Evolutionary conservation across 2,888 invertebrate species (phyloP).

Genomic region (Epirrhoe tristata): DNA sequence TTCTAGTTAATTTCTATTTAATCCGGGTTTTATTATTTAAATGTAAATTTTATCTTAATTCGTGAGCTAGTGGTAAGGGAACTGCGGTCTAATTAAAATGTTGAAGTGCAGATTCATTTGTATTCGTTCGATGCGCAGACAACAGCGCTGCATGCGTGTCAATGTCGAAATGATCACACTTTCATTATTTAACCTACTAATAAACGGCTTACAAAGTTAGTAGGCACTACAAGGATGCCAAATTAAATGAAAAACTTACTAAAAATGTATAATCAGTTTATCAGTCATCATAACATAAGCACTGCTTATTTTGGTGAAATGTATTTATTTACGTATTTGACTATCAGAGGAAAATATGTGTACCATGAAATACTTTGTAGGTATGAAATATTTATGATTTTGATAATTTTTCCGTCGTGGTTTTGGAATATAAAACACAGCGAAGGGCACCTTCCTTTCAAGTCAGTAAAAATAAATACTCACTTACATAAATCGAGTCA

Average conservation of each 20-base stretch:
- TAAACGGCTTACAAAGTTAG: not conserved
- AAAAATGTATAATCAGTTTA: too few species aligned
- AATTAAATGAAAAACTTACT: too few species aligned
- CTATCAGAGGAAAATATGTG: too few species aligned
- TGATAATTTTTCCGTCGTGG: too few species aligned
- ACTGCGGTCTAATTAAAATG: constrained; percentile 37
- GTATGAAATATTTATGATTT: too few species aligned
- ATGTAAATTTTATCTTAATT: too few species aligned
- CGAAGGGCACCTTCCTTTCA: not conserved
- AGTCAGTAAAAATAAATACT: not conserved
- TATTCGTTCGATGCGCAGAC: constrained; percentile 42
- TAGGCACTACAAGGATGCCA: not conserved
- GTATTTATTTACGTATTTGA: too few species aligned
- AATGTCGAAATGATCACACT: constrained; percentile 46
- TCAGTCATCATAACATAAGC: too few species aligned
- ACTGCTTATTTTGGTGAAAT: too few species aligned
- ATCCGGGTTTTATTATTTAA: too few species aligned
- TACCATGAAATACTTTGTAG: too few species aligned
- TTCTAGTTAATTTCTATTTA: too few species aligned
- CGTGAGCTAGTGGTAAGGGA: constrained; percentile 17
- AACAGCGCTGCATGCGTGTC: constrained; percentile 41
- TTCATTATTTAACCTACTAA: constrained; percentile 19
- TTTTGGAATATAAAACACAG: not conserved
- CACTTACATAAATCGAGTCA: constrained; percentile 18
- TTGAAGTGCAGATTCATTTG: constrained; percentile 44